These are phyloP conservation scores for Caranx melampygus DNA, from an alignment of 2,113 vertebrate genomes.

Conservation along the genomic window DNA sequence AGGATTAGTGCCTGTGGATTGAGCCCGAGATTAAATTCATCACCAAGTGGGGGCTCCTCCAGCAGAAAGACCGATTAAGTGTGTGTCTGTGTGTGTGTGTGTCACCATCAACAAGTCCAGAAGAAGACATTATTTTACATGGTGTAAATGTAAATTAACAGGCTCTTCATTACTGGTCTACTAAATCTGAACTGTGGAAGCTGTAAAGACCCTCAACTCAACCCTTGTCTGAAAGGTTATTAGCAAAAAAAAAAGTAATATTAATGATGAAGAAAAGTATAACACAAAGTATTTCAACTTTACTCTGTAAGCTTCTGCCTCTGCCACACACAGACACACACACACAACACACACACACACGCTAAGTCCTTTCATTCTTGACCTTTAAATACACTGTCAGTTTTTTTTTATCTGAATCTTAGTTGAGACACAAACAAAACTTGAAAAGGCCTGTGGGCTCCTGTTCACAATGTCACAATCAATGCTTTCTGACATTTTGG, in stretches of 20 bases:
- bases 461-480: constrained; percentile 64
- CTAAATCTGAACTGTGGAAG: not conserved
- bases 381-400: constrained; percentile 71
- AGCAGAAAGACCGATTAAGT: constrained; percentile 43
- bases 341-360: not conserved
- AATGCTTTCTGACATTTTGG: constrained; percentile 76
- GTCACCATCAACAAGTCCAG: not conserved
- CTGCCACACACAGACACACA: not conserved
- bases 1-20: constrained; percentile 70
- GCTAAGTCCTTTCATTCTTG: constrained; percentile 21
- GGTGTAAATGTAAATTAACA: not conserved
- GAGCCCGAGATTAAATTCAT: constrained; percentile 70
- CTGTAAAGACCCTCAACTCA: too few species aligned
- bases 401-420: constrained; percentile 24
- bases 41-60: constrained; percentile 38
- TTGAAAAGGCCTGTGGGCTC: constrained; percentile 62
- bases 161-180: not conserved
- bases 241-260: not conserved
- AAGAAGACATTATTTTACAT: not conserved
- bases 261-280: not conserved
- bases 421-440: constrained; percentile 62
- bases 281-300: not conserved
- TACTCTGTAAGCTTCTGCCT: not conserved
- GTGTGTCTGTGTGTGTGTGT: constrained; percentile 7
- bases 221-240: not conserved